Conservation (phyloP, 1,140 invertebrate genomes). For the Cyclina sinensis region DNA sequence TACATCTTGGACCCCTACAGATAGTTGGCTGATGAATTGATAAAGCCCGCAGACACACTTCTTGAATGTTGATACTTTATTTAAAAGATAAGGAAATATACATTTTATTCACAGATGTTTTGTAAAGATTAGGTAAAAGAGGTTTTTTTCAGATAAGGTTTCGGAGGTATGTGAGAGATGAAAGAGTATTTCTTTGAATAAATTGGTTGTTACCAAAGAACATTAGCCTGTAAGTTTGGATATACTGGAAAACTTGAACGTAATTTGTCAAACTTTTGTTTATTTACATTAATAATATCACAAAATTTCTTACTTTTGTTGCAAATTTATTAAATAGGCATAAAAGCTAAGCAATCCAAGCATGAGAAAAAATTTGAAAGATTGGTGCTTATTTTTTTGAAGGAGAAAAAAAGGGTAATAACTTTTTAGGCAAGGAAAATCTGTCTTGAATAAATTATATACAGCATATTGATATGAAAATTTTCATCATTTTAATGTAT, state of each 20-base stretch:
- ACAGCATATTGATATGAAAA: no score
- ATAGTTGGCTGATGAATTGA: neutral
- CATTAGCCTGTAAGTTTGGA: neutral
- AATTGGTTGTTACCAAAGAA: neutral
- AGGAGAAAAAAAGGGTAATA: no score
- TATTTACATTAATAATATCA: slow-evolving; percentile 16
- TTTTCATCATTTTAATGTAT: no score
- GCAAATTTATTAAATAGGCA: neutral
- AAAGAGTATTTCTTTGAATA: slow-evolving; percentile 29
- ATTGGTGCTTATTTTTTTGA: no score
- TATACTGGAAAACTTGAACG: neutral
- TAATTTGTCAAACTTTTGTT: slow-evolving; percentile 43
- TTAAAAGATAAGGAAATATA: slow-evolving; percentile 62
- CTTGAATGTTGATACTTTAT: slow-evolving; percentile 62
- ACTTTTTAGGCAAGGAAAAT: no score
- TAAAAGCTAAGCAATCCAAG: no score
- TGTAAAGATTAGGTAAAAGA: slow-evolving; percentile 50
- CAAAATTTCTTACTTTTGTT: neutral
- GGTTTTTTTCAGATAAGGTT: slow-evolving; percentile 28
- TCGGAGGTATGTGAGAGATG: slow-evolving; percentile 36
- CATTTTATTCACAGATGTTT: slow-evolving; percentile 61
- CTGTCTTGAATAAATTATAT: no score
- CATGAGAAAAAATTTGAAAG: no score
- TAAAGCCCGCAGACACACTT: slow-evolving; percentile 18
- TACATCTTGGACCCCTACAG: slow-evolving; percentile 20